Conservation (phyloP, 2,113 vertebrate species). For the Albula goreensis region DNA sequence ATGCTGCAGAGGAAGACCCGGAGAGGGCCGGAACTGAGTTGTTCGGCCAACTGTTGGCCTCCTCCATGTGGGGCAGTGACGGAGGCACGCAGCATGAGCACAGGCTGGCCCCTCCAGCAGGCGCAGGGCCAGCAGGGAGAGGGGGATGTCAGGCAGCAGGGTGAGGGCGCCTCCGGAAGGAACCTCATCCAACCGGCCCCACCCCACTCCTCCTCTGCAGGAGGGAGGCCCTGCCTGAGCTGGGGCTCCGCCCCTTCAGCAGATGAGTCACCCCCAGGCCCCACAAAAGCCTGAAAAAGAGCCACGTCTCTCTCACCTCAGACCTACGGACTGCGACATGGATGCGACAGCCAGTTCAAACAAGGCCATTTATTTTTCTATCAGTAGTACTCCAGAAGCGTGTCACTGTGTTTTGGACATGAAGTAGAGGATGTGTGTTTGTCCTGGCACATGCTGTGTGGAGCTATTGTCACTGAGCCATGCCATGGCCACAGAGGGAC, state of each 20-base stretch:
- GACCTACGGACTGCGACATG: background rate
- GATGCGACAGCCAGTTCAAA: background rate
- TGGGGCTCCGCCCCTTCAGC: background rate
- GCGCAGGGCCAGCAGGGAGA: background rate
- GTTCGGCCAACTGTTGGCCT: background rate
- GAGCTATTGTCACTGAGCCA: background rate
- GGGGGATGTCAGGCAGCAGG: conserved; percentile 1
- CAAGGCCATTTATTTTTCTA: background rate
- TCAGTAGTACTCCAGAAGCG: background rate
- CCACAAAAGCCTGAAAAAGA: background rate
- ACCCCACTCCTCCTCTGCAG: background rate
- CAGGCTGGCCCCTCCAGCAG: conserved; percentile 4
- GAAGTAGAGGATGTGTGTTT: background rate
- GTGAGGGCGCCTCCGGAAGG: background rate
- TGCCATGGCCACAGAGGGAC: background rate
- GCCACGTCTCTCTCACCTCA: background rate
- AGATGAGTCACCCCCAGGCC: background rate
- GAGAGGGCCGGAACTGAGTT: background rate
- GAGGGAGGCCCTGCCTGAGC: background rate
- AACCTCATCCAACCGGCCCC: background rate
- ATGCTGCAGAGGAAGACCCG: background rate
- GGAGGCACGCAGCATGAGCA: conserved; percentile 1
- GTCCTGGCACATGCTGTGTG: background rate
- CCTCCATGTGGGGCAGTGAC: background rate
- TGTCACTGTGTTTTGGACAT: background rate